Conservation (phyloP, 2,797 vertebrate genomes). For the Loriculus beryllinus region DNA sequence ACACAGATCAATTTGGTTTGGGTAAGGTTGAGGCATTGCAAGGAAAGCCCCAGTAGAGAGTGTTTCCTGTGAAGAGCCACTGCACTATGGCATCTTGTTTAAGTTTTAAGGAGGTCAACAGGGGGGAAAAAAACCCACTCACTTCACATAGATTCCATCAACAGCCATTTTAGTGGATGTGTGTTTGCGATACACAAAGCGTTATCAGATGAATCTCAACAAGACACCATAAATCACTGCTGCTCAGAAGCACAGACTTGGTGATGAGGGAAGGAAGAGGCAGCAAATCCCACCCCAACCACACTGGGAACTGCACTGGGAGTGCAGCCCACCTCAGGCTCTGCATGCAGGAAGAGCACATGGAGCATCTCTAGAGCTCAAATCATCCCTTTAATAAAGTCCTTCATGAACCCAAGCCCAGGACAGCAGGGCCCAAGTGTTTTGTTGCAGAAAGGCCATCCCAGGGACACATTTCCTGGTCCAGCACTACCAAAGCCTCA, state of each 20-base stretch:
- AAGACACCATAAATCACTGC: background rate
- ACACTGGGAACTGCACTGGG: fast-evolving
- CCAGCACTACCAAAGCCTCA: background rate
- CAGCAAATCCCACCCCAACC: slow-evolving; percentile 9
- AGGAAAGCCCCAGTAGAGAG: background rate
- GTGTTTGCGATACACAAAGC: background rate
- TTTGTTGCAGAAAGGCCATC: background rate
- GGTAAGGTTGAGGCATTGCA: background rate
- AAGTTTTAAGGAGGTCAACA: background rate
- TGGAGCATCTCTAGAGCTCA: background rate
- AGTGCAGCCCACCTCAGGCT: background rate
- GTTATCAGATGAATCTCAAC: background rate
- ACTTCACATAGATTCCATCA: background rate
- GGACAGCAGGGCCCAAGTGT: background rate
- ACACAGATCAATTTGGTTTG: background rate
- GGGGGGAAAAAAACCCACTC: background rate
- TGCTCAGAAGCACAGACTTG: background rate
- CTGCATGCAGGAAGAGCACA: background rate
- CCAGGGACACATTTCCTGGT: background rate
- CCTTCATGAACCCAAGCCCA: background rate
- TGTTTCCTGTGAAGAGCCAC: background rate
- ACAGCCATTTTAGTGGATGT: background rate
- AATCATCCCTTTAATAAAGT: background rate
- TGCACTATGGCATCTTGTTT: background rate
- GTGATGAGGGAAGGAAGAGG: background rate